These are phyloP conservation scores for Harpagifer antarcticus DNA, from an alignment of 2,797 vertebrate species.

Conservation along the genomic window DNA sequence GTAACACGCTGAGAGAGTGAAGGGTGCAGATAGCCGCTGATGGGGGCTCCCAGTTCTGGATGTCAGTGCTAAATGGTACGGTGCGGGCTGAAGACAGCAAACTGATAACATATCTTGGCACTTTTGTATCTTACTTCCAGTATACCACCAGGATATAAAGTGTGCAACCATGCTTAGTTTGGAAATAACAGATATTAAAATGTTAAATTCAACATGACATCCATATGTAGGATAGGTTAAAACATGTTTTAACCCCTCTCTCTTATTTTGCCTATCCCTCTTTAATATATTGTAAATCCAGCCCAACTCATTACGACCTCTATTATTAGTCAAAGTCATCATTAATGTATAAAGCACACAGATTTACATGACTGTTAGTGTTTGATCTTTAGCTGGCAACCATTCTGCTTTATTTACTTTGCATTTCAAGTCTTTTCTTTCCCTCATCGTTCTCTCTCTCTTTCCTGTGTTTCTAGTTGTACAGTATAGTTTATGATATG, in stretches of 20 bases:
- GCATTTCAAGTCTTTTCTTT: constrained; percentile 37
- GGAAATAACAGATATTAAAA: background rate
- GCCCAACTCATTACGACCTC: background rate
- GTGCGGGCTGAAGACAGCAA: constrained; percentile 23
- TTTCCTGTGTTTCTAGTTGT: constrained; percentile 57
- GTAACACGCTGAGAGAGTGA: constrained; percentile 27
- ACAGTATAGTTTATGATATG: constrained; percentile 72
- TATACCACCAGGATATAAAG: background rate
- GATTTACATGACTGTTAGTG: constrained; percentile 10
- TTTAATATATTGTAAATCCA: background rate
- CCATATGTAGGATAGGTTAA: background rate
- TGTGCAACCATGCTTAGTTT: background rate
- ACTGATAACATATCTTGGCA: constrained; percentile 42
- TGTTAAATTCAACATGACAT: constrained; percentile 6
- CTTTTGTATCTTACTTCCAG: background rate
- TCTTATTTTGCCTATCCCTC: background rate
- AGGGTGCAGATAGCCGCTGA: constrained; percentile 45
- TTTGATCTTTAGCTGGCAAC: constrained; percentile 43
- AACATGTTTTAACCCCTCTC: background rate
- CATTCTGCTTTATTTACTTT: constrained; percentile 53
- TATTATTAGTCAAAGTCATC: constrained; percentile 33
- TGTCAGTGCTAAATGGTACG: constrained; percentile 30
- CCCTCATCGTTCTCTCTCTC: background rate
- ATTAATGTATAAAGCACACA: constrained; percentile 11
- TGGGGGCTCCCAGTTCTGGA: constrained; percentile 19